Conservation (phyloP, 2,113 vertebrate genomes). For the Argyrosomus japonicus region DNA sequence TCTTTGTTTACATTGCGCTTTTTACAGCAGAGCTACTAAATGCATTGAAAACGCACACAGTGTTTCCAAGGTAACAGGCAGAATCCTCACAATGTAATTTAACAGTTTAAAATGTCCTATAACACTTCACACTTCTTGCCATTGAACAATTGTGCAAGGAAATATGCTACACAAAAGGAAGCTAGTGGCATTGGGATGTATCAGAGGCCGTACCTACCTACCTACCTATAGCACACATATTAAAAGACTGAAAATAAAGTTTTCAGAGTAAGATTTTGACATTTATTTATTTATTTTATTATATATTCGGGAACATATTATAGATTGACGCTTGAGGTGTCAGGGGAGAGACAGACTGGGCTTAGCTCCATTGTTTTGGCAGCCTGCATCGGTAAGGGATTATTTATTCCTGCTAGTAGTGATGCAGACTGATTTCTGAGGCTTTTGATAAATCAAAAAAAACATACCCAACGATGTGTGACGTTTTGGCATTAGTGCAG, state of each 20-base stretch:
- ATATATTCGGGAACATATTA: slow-evolving; percentile 21
- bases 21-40: too few relatives aligned
- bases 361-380: slow-evolving; percentile 53
- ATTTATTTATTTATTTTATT: not conserved
- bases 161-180: too few relatives aligned
- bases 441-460: slow-evolving; percentile 53
- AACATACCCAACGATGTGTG: slow-evolving; percentile 47
- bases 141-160: too few relatives aligned
- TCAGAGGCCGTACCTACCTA: not conserved
- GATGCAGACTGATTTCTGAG: slow-evolving; percentile 34
- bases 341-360: slow-evolving; percentile 24
- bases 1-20: too few relatives aligned
- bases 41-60: too few relatives aligned
- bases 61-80: too few relatives aligned
- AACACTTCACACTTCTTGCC: too few relatives aligned
- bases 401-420: slow-evolving; percentile 41
- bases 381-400: slow-evolving; percentile 30
- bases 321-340: slow-evolving; percentile 19
- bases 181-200: too few relatives aligned
- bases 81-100: too few relatives aligned
- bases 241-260: slow-evolving; percentile 23
- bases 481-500: slow-evolving; percentile 37
- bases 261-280: slow-evolving; percentile 30
- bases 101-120: too few relatives aligned
- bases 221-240: slow-evolving; percentile 6